These are phyloP conservation scores for Drosophila niveifrons DNA, from an alignment of 2,888 invertebrate species.

Conservation along the genomic window DNA sequence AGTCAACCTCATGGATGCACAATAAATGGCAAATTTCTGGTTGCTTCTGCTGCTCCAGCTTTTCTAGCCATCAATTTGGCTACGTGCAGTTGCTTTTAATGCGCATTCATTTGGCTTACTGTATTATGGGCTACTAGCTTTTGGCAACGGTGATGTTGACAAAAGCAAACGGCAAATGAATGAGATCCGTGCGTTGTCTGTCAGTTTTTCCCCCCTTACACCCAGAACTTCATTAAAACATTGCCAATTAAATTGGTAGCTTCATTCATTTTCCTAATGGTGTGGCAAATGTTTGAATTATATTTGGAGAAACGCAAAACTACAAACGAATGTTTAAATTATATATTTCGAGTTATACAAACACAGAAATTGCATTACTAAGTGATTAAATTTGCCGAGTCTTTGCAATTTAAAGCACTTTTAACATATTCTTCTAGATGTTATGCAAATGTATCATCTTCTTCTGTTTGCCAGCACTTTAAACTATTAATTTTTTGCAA, in stretches of 20 bases:
- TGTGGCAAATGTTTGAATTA: background rate
- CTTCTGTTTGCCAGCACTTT: background rate
- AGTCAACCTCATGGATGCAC: slow-evolving; percentile 31
- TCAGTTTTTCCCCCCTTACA: no score
- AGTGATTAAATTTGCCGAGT: background rate
- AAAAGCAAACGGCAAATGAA: slow-evolving; percentile 53
- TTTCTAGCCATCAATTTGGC: slow-evolving; percentile 49
- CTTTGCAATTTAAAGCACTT: background rate
- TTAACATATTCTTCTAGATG: background rate
- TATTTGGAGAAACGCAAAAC: no score
- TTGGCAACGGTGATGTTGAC: slow-evolving; percentile 57
- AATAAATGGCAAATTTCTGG: slow-evolving; percentile 45
- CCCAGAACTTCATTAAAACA: slow-evolving; percentile 15
- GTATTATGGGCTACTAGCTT: slow-evolving; percentile 19
- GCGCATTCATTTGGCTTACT: slow-evolving; percentile 39
- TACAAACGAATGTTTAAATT: background rate
- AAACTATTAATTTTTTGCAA: background rate
- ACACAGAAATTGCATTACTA: background rate
- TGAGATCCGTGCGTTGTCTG: slow-evolving; percentile 5
- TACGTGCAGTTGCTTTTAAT: slow-evolving; percentile 57
- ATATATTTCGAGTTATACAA: slow-evolving; percentile 4
- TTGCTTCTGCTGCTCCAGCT: slow-evolving; percentile 18
- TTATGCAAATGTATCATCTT: background rate
- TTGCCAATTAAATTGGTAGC: slow-evolving; percentile 10
- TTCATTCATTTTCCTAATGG: slow-evolving; percentile 28